These are phyloP conservation scores for Heliornis fulica DNA, from an alignment of 2,113 vertebrate species.

Conservation along the genomic window DNA sequence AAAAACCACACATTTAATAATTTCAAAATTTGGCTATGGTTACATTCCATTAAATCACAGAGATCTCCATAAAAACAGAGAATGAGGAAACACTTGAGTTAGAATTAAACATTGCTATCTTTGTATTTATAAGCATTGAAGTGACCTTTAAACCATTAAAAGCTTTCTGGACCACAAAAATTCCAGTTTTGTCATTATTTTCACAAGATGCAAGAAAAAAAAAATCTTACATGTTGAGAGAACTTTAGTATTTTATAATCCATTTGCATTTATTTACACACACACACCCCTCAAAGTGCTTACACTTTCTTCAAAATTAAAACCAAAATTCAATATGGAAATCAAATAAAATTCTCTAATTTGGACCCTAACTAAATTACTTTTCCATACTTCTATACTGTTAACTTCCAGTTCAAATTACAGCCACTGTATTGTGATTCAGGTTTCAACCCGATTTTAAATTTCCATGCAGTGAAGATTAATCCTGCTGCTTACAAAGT, in stretches of 20 bases:
- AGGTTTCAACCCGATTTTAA: constrained; percentile 13
- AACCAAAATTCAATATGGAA: not conserved
- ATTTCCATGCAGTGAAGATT: constrained; percentile 36
- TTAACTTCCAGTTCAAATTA: constrained; percentile 46
- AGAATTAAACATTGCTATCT: constrained; percentile 2
- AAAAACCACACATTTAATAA: not conserved
- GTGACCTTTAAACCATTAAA: not conserved
- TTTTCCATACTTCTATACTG: constrained; percentile 23
- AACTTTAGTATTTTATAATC: constrained; percentile 14
- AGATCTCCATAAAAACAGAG: not conserved
- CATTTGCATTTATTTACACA: not conserved
- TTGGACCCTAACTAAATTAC: not conserved
- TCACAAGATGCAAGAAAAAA: constrained; percentile 33
- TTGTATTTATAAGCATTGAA: not conserved
- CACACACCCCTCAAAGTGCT: not conserved
- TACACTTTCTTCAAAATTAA: not conserved
- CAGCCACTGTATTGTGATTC: not conserved
- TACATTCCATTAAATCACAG: not conserved
- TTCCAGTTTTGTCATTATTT: constrained; percentile 37
- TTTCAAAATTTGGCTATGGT: not conserved
- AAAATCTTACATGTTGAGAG: not conserved
- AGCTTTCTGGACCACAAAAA: constrained; percentile 29
- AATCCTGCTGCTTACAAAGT: constrained; percentile 61
- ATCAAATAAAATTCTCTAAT: not conserved
- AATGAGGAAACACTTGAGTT: constrained; percentile 9